phyloP scores from a whole-genome alignment of 1,140 invertebrate genomes.

The Armadillidium nasatum region DNA sequence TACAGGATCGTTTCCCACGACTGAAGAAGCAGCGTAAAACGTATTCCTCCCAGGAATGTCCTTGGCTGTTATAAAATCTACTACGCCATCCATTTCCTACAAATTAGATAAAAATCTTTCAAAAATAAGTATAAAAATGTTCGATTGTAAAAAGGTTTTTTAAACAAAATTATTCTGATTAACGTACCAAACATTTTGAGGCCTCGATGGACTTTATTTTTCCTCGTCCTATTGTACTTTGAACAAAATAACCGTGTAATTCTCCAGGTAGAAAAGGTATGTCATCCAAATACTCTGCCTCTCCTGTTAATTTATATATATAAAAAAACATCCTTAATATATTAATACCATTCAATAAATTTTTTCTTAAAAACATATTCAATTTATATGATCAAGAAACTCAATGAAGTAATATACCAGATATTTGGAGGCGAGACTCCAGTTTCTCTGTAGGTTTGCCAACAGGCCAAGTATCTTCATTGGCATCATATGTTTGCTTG shows the following conservation, averaged over 20 bases:
- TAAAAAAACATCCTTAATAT: too few relatives aligned
- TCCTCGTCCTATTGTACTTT: not conserved
- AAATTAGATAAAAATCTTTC: not conserved
- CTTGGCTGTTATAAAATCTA: conserved; percentile 49
- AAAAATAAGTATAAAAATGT: too few relatives aligned
- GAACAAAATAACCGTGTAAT: not conserved
- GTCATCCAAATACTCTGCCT: not conserved
- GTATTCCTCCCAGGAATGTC: conserved; percentile 50
- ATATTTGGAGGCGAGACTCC: conserved; percentile 57
- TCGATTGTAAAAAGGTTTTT: too few relatives aligned
- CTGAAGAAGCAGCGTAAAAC: conserved; percentile 13
- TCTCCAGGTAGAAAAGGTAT: not conserved
- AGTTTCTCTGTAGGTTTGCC: conserved; percentile 71
- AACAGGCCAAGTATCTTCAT: conserved; percentile 69
- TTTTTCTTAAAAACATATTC: too few relatives aligned
- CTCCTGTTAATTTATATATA: not conserved
- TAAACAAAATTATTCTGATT: too few relatives aligned
- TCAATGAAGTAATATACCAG: conserved; percentile 21
- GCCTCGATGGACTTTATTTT: not conserved
- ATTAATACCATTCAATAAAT: too few relatives aligned
- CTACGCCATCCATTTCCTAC: conserved; percentile 49
- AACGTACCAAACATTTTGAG: not conserved
- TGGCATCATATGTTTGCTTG: conserved; percentile 65
- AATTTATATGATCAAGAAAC: not conserved
- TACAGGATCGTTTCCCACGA: too few relatives aligned